Base-by-base conservation (phyloP, 2,113 vertebrate species). In the Alosa alosa region DNA sequence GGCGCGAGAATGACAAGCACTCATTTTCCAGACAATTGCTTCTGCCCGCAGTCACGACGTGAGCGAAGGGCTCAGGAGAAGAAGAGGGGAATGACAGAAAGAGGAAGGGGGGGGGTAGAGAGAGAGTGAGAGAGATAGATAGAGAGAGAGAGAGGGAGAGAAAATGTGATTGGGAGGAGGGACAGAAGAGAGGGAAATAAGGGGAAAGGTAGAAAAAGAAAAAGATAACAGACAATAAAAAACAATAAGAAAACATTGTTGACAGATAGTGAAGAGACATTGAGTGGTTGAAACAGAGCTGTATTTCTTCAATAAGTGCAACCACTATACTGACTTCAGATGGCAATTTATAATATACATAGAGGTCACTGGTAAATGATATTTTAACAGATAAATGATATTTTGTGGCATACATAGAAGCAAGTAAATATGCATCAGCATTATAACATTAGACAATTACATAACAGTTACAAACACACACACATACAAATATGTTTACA, bases 1-100 rank as follows among this genome's bases (percentile, higher is more conserved):
- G 90, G 90, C 91, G 88, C 72, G 57, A 91, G 88, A 91, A 86
- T 93, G 93, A 94, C 93, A 92, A 85, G 41, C 86, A 88, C 88
- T 89, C 90, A 90, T 94, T 92, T 94, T 92, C 92, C 89, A 92
- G 87, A 88, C 90, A 90, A 90, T 88, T 94, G 90, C 90, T 87
- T 83, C 84, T 84, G 89, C 81, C 86, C 89, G 85, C 86, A 89
- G 86, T 88, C 78, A 84, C 84, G 25, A 36, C 31, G 25, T 10
- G 8, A 72, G 64, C 52, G 8, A 3, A 64, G 60, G 18, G 60
- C 5, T 25, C 17, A 13, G 25, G 55, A 49, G 22, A 20, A 39
- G 49, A 45, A 7, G 8, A 17, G 22, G 11, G 31, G 64, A 36
- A 6, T 36, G 64, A 36, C n/a, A 36, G 31, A 36, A 13, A 36